Evolutionary conservation across 1,140 invertebrate species (phyloP).

Genomic region (Temnothorax nylanderi): DNA sequence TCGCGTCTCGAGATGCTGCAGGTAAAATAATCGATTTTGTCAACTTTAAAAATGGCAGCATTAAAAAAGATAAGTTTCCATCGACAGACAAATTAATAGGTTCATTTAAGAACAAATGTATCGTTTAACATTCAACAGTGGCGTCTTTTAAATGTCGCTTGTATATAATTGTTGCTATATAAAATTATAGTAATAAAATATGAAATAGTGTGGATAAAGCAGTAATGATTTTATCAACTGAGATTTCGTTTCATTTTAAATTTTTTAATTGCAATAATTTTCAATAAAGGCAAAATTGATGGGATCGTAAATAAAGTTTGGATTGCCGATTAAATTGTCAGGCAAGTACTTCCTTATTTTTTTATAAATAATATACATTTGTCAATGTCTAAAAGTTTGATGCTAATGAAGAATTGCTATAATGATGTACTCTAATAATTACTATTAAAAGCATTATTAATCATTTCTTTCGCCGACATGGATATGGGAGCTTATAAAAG

Average conservation of each 20-base stretch:
- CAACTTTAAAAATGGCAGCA: neutral
- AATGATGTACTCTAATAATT: neutral
- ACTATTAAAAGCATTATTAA: neutral
- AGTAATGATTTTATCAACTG: neutral
- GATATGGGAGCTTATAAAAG: neutral
- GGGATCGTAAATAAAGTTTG: neutral
- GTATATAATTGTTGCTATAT: neutral
- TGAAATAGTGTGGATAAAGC: neutral
- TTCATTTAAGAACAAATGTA: conserved; percentile 1
- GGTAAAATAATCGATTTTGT: conserved; percentile 71
- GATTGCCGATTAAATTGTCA: neutral
- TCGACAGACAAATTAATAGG: neutral
- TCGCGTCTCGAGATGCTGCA: conserved; percentile 83
- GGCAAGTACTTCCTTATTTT: neutral
- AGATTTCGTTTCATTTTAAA: neutral
- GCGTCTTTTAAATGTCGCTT: neutral
- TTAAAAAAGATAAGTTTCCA: conserved; percentile 11
- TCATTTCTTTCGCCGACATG: neutral
- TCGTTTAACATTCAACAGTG: neutral
- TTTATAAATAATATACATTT: neutral
- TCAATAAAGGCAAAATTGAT: neutral
- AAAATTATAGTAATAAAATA: conserved; percentile 13
- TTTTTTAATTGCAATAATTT: neutral
- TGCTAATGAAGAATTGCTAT: neutral
- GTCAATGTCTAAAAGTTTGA: neutral